phyloP scores from a whole-genome alignment of 2,113 vertebrate genomes.

The Protomyctophum bolini region DNA sequence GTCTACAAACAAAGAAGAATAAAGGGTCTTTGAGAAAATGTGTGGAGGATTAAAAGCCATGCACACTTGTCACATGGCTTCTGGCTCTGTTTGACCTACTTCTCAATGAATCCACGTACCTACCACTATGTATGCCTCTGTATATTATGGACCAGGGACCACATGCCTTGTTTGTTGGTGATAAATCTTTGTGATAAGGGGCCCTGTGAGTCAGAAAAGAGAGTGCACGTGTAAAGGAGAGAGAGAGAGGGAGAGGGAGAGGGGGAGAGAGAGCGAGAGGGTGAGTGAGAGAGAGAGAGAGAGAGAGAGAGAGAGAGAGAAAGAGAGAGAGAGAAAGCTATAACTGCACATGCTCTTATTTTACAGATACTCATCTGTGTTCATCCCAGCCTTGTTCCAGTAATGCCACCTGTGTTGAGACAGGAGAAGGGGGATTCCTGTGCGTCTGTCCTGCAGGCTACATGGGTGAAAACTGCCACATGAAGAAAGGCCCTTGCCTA shows the following conservation, averaged over 20 bases:
- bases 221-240: too few species aligned
- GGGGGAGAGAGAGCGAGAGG: neutral
- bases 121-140: slow-evolving; percentile 15
- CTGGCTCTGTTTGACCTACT: slow-evolving; percentile 36
- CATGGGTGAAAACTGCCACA: slow-evolving; percentile 83
- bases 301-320: slow-evolving; percentile 16
- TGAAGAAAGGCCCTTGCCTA: slow-evolving; percentile 81
- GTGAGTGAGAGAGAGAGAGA: neutral
- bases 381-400: slow-evolving; percentile 84
- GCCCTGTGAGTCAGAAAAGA: too few species aligned
- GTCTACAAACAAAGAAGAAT: slow-evolving; percentile 7
- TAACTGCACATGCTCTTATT: slow-evolving; percentile 25
- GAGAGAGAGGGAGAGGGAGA: too few species aligned
- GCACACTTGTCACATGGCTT: slow-evolving; percentile 3
- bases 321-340: slow-evolving; percentile 8
- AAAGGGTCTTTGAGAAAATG: neutral
- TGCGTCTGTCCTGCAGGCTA: slow-evolving; percentile 86
- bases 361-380: slow-evolving; percentile 85
- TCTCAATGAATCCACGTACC: slow-evolving; percentile 12
- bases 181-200: too few species aligned
- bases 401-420: slow-evolving; percentile 89
- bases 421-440: slow-evolving; percentile 81
- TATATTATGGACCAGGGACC: slow-evolving; percentile 18
- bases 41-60: slow-evolving; percentile 5
- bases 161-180: too few species aligned